A percentile compares a stretch with the other conserved stretches of the same genome.
These are phyloP conservation scores for Dryoscopus gambensis DNA, from an alignment of 2,113 vertebrate species.

Conservation along the genomic window DNA sequence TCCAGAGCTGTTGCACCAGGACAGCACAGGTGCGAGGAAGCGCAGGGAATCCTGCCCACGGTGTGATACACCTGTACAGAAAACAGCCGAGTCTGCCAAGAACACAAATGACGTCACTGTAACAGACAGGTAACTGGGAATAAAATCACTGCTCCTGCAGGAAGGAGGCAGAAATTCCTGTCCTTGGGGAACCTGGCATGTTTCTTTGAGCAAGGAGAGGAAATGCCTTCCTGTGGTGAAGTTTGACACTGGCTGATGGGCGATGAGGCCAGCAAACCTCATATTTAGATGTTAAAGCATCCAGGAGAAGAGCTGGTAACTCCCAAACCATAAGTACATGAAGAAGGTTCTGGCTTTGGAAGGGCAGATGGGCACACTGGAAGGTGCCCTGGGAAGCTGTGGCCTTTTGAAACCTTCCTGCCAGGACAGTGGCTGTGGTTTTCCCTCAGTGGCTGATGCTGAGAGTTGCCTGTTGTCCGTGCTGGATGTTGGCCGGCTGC, in stretches of 20 bases:
- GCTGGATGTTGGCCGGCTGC: background rate
- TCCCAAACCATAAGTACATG: background rate
- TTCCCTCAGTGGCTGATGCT: background rate
- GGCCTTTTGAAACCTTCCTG: background rate
- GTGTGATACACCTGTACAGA: background rate
- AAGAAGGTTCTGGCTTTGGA: background rate
- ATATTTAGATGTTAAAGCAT: background rate
- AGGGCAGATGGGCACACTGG: background rate
- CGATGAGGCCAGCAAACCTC: background rate
- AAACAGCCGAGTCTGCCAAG: background rate
- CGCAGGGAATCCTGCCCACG: accelerated
- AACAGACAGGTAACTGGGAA: background rate
- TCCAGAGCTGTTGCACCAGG: background rate
- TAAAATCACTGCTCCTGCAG: background rate
- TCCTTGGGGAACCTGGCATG: background rate
- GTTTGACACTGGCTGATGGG: background rate
- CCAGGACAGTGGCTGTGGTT: background rate
- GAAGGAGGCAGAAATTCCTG: background rate
- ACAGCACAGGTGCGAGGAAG: background rate
- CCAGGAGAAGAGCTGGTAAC: background rate
- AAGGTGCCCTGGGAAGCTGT: background rate
- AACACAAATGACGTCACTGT: background rate
- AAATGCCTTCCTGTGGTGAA: background rate
- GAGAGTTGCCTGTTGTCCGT: accelerated
- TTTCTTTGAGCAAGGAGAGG: background rate